Evolutionary conservation across 2,888 invertebrate species (phyloP).

Genomic region (Andrena hattorfiana): DNA sequence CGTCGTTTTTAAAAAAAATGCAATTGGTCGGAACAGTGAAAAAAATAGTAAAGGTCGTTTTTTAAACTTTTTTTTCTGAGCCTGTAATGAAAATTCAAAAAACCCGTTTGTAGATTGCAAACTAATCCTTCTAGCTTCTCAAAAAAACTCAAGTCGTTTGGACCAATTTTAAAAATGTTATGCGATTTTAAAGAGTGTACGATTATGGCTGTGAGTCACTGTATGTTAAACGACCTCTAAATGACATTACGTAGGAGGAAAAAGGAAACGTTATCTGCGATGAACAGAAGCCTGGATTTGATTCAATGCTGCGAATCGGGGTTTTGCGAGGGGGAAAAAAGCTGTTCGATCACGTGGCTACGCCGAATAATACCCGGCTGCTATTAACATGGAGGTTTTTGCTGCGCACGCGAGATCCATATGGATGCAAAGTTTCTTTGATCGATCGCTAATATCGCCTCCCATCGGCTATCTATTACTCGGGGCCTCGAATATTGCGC

Average conservation of each 20-base stretch:
- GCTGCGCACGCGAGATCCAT: conserved; percentile 33
- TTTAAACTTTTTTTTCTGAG: no score
- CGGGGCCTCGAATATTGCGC: conserved; percentile 46
- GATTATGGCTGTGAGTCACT: no score
- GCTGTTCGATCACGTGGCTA: not conserved
- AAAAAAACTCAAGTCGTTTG: no score
- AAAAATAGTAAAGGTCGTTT: no score
- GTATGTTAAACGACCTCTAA: not conserved
- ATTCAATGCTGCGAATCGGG: not conserved
- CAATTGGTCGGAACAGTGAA: no score
- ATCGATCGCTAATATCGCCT: conserved; percentile 54
- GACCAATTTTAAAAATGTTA: no score
- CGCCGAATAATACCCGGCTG: conserved; percentile 1
- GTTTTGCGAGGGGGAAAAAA: not conserved
- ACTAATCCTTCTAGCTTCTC: no score
- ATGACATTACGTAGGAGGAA: not conserved
- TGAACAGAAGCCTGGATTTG: not conserved
- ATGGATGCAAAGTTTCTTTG: conserved; percentile 43
- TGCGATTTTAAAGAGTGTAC: no score
- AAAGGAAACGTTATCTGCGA: not conserved
- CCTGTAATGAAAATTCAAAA: no score
- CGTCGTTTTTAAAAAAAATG: no score
- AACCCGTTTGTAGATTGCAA: no score
- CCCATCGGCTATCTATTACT: conserved; percentile 43
- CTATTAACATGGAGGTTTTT: conserved; percentile 25